phyloP scores from a whole-genome alignment of 2,888 invertebrate genomes.

The Luperina testacea region DNA sequence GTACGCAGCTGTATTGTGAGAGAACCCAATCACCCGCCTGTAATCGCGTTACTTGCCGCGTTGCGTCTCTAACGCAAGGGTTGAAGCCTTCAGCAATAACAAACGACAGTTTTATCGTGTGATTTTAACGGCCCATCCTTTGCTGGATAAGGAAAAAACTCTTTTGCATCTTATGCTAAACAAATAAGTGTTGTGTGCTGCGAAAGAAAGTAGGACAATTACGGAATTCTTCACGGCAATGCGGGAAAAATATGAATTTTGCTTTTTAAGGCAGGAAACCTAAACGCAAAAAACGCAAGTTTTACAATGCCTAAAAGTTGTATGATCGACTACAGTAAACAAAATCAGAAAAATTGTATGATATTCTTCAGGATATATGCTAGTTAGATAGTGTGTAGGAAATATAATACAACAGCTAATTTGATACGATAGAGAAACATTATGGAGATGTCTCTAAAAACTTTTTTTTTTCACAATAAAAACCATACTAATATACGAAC shows the following conservation, averaged over 20 bases:
- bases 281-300: too few relatives aligned
- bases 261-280: not conserved
- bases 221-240: not conserved
- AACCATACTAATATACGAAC: too few relatives aligned
- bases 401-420: too few relatives aligned
- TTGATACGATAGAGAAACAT: too few relatives aligned
- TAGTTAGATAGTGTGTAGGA: too few relatives aligned
- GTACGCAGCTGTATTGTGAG: constrained; percentile 54
- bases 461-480: too few relatives aligned
- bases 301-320: too few relatives aligned
- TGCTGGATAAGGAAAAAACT: not conserved
- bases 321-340: too few relatives aligned
- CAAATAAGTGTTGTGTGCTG: not conserved
- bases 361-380: too few relatives aligned
- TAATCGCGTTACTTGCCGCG: constrained; percentile 78
- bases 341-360: too few relatives aligned
- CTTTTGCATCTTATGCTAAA: not conserved
- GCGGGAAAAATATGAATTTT: not conserved
- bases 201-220: not conserved
- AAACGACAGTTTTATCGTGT: constrained; percentile 17
- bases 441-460: too few relatives aligned
- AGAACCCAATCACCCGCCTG: constrained; percentile 75
- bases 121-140: constrained; percentile 4
- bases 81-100: constrained; percentile 50
- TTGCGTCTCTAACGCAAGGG: constrained; percentile 63